Conservation (phyloP, 2,888 invertebrate species). For the Disparrhopalites patrizii region DNA sequence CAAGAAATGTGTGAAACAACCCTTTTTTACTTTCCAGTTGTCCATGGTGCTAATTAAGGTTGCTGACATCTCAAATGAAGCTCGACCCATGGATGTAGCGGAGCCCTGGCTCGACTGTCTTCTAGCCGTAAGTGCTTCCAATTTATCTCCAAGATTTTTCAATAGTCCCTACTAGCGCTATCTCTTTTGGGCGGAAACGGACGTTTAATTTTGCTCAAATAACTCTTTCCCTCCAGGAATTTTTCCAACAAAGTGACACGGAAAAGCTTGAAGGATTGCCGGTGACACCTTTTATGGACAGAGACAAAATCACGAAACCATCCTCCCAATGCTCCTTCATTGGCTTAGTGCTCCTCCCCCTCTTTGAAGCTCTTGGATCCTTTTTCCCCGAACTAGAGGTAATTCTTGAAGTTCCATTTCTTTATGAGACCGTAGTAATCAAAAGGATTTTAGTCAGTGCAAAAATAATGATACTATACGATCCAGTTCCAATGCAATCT, state of each 20-base stretch:
- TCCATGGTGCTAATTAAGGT: slow-evolving; percentile 79
- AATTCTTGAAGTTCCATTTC: slow-evolving; percentile 18
- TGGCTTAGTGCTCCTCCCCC: slow-evolving; percentile 71
- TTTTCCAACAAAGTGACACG: slow-evolving; percentile 73
- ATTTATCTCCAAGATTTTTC: too few relatives aligned
- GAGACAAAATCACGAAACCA: slow-evolving; percentile 77
- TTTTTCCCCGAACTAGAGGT: slow-evolving; percentile 70
- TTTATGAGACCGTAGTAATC: neutral
- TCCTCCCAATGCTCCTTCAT: slow-evolving; percentile 81
- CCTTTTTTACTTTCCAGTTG: slow-evolving; percentile 54
- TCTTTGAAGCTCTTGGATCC: slow-evolving; percentile 73
- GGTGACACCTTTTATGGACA: slow-evolving; percentile 81
- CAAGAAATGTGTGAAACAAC: neutral
- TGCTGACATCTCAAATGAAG: slow-evolving; percentile 79
- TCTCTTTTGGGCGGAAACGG: neutral
- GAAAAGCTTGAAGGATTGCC: slow-evolving; percentile 77
- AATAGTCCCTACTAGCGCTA: neutral
- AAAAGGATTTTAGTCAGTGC: too few relatives aligned
- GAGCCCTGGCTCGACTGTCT: slow-evolving; percentile 77
- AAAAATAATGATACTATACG: too few relatives aligned
- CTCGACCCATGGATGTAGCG: slow-evolving; percentile 74
- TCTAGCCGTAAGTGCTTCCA: slow-evolving; percentile 53
- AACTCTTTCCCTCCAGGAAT: slow-evolving; percentile 56
- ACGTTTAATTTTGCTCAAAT: neutral
- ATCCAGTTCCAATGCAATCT: too few relatives aligned